Percentiles rank a stretch among this genome's conserved stretches.
These are phyloP conservation scores for Lutjanus campechanus DNA, from an alignment of 2,797 vertebrate genomes.

Conservation along the genomic window DNA sequence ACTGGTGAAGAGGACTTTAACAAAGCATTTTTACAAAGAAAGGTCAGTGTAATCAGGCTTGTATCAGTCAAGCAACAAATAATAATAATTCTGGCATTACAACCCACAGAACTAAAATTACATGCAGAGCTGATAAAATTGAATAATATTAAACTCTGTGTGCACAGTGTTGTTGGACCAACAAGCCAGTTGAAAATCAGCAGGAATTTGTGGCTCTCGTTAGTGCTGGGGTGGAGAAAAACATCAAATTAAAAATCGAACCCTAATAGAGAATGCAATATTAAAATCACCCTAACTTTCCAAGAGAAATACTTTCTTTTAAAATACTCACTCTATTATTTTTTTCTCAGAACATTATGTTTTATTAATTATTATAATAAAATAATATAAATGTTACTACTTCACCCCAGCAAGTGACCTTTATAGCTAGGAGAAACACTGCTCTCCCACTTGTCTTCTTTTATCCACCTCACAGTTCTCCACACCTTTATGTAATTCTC, in stretches of 20 bases:
- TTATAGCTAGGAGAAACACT: not conserved
- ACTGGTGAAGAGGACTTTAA: not conserved
- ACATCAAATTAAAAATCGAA: not conserved
- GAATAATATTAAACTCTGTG: not conserved
- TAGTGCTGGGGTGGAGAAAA: not conserved
- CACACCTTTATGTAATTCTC: conserved; percentile 28
- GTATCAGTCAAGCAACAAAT: conserved; percentile 14
- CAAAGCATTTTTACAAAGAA: conserved; percentile 22
- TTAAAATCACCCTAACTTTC: not conserved
- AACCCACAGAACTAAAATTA: not conserved
- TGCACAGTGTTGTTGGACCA: conserved; percentile 4
- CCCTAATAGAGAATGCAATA: not conserved
- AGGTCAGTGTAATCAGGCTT: conserved; percentile 16
- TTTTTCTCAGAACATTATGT: not conserved
- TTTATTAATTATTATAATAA: not conserved
- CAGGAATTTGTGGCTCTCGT: not conserved
- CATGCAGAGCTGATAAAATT: conserved; percentile 5
- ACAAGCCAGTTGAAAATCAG: not conserved
- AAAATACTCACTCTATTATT: not conserved
- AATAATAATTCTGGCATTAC: not conserved
- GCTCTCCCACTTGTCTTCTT: conserved; percentile 25
- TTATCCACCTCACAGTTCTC: conserved; percentile 12
- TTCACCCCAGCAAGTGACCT: conserved; percentile 6
- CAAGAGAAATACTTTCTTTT: not conserved
- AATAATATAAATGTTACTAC: not conserved